Conservation (phyloP, 64 coral and sea anemone species). For the Dendronephthya gigantea region DNA sequence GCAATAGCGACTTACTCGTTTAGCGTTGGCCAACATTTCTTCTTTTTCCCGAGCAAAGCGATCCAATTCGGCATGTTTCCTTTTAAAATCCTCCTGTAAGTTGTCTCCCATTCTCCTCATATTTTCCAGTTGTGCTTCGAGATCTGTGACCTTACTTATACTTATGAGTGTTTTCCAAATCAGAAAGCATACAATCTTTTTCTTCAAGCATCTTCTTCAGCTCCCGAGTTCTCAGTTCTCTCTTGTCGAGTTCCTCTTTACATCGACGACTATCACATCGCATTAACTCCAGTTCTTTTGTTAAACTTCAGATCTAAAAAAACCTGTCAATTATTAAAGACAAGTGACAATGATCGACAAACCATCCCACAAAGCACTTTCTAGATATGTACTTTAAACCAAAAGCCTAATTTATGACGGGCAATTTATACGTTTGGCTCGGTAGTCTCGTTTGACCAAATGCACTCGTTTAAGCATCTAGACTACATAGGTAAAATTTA, state of each 20-base stretch:
- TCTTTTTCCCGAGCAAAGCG: conserved; percentile 77
- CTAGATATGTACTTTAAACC: too few species aligned
- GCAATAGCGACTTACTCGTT: conserved; percentile 74
- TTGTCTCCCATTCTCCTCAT: conserved; percentile 44
- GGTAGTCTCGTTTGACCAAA: too few species aligned
- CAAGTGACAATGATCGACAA: too few species aligned
- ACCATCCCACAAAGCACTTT: too few species aligned
- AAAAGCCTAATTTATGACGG: too few species aligned
- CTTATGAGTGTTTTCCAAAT: conserved; percentile 63
- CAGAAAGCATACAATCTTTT: conserved; percentile 64
- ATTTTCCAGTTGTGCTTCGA: conserved; percentile 62
- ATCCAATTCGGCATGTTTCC: conserved; percentile 76
- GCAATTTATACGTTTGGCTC: too few species aligned
- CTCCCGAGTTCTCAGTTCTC: conserved; percentile 43
- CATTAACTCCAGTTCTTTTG: conserved; percentile 78
- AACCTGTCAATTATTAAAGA: too few species aligned
- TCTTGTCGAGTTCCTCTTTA: conserved; percentile 58
- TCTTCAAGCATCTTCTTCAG: conserved; percentile 63
- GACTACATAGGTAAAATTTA: too few species aligned
- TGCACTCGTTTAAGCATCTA: too few species aligned
- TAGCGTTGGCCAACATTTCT: conserved; percentile 50
- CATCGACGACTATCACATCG: conserved; percentile 45
- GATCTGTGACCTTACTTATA: conserved; percentile 46
- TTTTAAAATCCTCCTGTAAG: conserved; percentile 54
- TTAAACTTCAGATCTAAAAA: conserved; percentile 76